Evolutionary conservation across 2,113 vertebrate species (phyloP), one percentile per base, ranked within the genome.

Genomic region (Petrocephalus microphthalmus): DNA sequence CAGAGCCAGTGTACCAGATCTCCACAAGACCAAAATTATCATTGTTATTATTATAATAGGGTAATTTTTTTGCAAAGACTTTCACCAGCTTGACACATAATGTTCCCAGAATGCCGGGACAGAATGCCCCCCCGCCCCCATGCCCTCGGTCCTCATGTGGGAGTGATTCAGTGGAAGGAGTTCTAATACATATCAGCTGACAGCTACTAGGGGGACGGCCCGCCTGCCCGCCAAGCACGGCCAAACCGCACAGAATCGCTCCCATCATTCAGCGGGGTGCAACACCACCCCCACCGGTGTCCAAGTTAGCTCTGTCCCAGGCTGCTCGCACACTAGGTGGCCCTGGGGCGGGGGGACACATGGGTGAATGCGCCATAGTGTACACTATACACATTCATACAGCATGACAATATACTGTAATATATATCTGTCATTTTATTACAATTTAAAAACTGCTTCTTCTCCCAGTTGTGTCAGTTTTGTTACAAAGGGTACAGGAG

Each of bases 111-210:
- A 67, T 3, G 8, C 10, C 1, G 60, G 25, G 60, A 67, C 25
- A 29, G n/a, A n/a, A n/a, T n/a, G n/a, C n/a, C n/a, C n/a, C n/a
- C 29, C 6, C 82, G n/a, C 82, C 78, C 83, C 42, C 22, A 4
- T n/a, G 29, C 29, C 85, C 45, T n/a, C n/a, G 33, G 67, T 5
- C 56, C 45, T 88, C 89, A 84, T 85, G 81, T 84, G 87, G 78
- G 56, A 67, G 13, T 74, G 86, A 85, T 82, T 71, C 56, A 15
- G 19, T 67, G 15, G 53, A 83, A 52, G 57, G 42, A 47, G 71
- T 22, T 88, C 47, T 90, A 87, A 86, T 87, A 42, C 47, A 71
- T 88, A 74, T 90, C 89, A 90, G 87, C 89, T 87, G 89, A 90
- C 42, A 47, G 89, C 53, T 87, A 87, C 78, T 37, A 51, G 53